Conservation (phyloP, 2,888 invertebrate species). For the Fabriciana adippe region DNA sequence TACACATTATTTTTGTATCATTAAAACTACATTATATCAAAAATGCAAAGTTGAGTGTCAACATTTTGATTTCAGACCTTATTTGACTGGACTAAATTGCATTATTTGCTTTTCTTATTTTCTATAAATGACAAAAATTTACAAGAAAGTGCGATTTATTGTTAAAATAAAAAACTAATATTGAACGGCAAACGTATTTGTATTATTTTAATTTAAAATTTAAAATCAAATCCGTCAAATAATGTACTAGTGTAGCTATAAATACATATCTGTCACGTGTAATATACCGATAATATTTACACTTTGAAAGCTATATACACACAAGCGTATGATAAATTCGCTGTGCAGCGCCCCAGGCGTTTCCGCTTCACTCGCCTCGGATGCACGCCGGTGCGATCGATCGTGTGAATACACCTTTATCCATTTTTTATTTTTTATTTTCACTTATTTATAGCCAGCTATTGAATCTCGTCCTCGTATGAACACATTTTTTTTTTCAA, state of each 20-base stretch:
- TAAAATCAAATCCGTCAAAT: constrained; percentile 7
- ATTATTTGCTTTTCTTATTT: not conserved
- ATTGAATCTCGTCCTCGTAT: constrained; percentile 39
- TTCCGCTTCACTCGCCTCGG: constrained; percentile 73
- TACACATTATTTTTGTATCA: too few species aligned
- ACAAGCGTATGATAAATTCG: constrained; percentile 69
- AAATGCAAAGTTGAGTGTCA: too few species aligned
- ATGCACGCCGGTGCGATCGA: constrained; percentile 70
- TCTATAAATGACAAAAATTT: not conserved
- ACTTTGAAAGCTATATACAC: constrained; percentile 53
- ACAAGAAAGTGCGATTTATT: not conserved
- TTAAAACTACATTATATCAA: too few species aligned
- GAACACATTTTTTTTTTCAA: constrained; percentile 22
- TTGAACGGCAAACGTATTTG: too few species aligned
- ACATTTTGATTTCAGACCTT: too few species aligned
- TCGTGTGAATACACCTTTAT: constrained; percentile 72
- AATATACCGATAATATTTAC: constrained; percentile 47
- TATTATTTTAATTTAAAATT: too few species aligned
- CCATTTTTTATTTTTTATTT: constrained; percentile 58
- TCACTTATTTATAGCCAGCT: constrained; percentile 50
- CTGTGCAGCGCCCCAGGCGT: constrained; percentile 66
- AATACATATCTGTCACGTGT: constrained; percentile 23
- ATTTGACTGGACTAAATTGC: too few species aligned
- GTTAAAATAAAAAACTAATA: too few species aligned
- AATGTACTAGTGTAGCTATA: not conserved